Base-by-base conservation (phyloP, 2,113 vertebrate genomes). In the Malurus cyaneus region DNA sequence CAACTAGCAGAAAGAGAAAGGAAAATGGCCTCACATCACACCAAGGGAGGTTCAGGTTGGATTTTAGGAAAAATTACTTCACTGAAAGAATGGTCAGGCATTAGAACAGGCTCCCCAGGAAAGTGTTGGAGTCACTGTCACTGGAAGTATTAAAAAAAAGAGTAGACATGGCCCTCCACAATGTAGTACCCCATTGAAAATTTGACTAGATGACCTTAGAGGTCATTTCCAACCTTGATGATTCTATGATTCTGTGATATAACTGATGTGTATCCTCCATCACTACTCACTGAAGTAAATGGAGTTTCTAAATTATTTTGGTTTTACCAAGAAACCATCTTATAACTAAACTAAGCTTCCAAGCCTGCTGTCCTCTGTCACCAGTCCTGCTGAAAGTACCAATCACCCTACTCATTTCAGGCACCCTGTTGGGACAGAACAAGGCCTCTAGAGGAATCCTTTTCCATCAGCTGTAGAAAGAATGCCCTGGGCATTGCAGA, bases 161-260 rank as follows among this genome's bases (percentile, higher is more conserved):
- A 53, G 23, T 20, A 53, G 28, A 39, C 0, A 0, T 39, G 15
- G 12, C 32, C 78, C 31, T 46, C 28, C 15, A 19, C 1, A 0
- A 19, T 49, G 8, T 53, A 23, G 14, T 39, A 61, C 28, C 53
- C 32, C 34, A 25, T 25, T 0, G 0, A 70, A 54, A 18, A 12
- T 69, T 69, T 70, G 23, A 60, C 46, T 46, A 53, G 46, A 32
- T 39, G 6, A 78, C 29, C 28, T 24, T 69, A 29, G 10, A 69
- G 12, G 8, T 9, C 8, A 47, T 70, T 61, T 70, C 47, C 54
- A 78, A 19, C 10, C 3, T 46, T 19, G 28, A 53, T 26, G 7
- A 31, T 60, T 67, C 19, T 47, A 64, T 49, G 19, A 7, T 65
- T 74, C 31, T 70, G 2, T 32, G 14, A 39, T 29, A 61, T 19